Base-by-base conservation (phyloP, 2,797 vertebrate genomes). In the Apodemus agrarius region DNA sequence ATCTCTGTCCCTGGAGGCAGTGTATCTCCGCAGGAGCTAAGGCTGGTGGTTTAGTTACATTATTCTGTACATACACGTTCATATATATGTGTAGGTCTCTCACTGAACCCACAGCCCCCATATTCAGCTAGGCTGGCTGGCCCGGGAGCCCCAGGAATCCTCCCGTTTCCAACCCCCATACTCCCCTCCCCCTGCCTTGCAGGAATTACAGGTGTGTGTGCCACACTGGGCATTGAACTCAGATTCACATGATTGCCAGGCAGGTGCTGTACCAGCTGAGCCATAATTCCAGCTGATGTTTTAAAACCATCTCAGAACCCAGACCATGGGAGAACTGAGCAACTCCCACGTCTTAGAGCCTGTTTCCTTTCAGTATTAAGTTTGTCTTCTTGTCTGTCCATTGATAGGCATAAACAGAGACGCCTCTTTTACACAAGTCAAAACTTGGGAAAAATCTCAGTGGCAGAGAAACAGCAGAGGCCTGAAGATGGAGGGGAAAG, bases 251-350 rank as follows among this genome's bases (percentile, higher is more conserved):
- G 59, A 26, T 63, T 63, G 81, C n/a, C 31, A 21, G 26, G n/a
- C 31, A 82, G 59, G 24, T 3, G 17, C 59, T 65, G 14, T 84
- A 21, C 16, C 59, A 46, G 16, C 17, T 46, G 26, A 84, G 37
- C 26, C 59, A 43, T 21, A 26, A 63, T 3, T 19, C n/a, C 29
- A 59, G 69, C 26, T 59, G 16, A 4, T 40, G 21, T 72, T 72
- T 10, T 26, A 37, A 16, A n/a, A 72, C 54, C 54, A 61, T 29
- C 46, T 34, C 21, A 26, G 16, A n/a, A 54, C 26, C 9, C 6
- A 26, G 29, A 2, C 0, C 0, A 0, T 0, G 26, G 26, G 31
- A 12, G 80, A 12, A 0, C 3, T 0, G 1, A 11, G 37, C 34
- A 6, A 13, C 40, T 1, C 14, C 22, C 12, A 1, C 57, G 34